Evolutionary conservation across 2,113 vertebrate genomes (phyloP).

Genomic region (Archocentrus centrarchus): DNA sequence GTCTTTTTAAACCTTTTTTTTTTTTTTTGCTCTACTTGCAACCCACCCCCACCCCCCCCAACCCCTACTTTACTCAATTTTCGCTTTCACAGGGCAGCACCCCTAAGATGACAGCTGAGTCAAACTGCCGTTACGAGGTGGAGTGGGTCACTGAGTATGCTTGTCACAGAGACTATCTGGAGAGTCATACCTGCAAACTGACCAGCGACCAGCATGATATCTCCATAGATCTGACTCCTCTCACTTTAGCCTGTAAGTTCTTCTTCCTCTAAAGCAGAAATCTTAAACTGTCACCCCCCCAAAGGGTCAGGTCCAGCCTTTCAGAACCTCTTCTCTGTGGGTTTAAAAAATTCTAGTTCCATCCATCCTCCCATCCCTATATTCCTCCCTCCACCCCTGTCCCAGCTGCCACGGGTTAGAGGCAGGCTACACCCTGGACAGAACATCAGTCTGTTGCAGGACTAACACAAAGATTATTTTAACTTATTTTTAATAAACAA

Average conservation of each 20-base stretch:
- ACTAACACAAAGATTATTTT: too few species aligned
- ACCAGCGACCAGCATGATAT: slow-evolving; percentile 88
- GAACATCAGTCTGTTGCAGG: too few species aligned
- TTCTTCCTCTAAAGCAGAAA: background rate
- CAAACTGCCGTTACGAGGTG: slow-evolving; percentile 92
- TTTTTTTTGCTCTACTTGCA: background rate
- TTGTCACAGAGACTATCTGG: slow-evolving; percentile 94
- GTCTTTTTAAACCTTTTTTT: background rate
- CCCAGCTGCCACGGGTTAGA: too few species aligned
- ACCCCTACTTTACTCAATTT: background rate
- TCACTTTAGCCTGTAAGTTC: slow-evolving; percentile 79
- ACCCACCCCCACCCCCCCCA: too few species aligned
- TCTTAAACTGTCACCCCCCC: background rate
- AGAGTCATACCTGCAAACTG: slow-evolving; percentile 86
- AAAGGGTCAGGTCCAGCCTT: too few species aligned
- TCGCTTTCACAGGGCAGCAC: slow-evolving; percentile 82
- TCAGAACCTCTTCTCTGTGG: too few species aligned
- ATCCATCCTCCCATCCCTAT: too few species aligned
- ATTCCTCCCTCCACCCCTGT: too few species aligned
- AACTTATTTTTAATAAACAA: too few species aligned
- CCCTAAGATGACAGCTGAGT: slow-evolving; percentile 88
- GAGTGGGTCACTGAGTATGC: slow-evolving; percentile 96
- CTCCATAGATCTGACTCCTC: slow-evolving; percentile 87
- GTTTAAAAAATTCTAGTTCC: too few species aligned
- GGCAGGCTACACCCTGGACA: too few species aligned